These are phyloP conservation scores for Masnerella sp. DNA, from an alignment of 2,888 invertebrate species.

Conservation along the genomic window DNA sequence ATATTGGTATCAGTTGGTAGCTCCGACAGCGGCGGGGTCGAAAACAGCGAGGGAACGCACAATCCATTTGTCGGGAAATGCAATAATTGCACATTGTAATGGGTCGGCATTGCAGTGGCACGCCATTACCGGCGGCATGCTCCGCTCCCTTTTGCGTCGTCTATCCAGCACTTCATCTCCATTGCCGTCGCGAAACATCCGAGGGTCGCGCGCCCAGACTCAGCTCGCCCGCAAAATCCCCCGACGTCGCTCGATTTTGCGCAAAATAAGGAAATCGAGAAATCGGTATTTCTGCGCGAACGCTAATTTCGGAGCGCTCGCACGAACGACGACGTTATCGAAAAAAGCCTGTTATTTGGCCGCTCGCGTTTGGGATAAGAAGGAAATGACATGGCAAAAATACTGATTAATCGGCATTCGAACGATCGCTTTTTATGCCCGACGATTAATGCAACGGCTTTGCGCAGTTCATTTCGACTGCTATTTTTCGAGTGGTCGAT, in stretches of 20 bases:
- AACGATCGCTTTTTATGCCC: constrained; percentile 11
- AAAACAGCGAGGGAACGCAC: constrained; percentile 59
- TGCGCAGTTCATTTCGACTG: not conserved
- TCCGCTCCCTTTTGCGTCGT: constrained; percentile 36
- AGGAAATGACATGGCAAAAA: constrained; percentile 41
- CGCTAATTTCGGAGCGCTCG: constrained; percentile 45
- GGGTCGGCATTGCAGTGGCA: constrained; percentile 67
- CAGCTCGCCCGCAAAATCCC: no score
- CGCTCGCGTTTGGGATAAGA: constrained; percentile 20
- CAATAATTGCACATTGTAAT: constrained; percentile 76
- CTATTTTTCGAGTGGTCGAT: constrained; percentile 2
- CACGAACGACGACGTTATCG: constrained; percentile 47
- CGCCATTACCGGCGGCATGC: constrained; percentile 70
- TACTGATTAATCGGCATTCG: constrained; percentile 21
- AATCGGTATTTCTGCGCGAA: constrained; percentile 48
- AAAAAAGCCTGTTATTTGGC: constrained; percentile 17
- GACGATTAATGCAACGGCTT: constrained; percentile 5
- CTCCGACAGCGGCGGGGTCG: constrained; percentile 27
- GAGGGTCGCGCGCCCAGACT: constrained; percentile 31
- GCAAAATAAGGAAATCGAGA: constrained; percentile 51
- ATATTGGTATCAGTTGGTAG: constrained; percentile 37
- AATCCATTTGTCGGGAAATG: constrained; percentile 74
- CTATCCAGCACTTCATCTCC: constrained; percentile 48
- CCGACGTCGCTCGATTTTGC: constrained; percentile 33
- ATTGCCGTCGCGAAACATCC: constrained; percentile 49